These are phyloP conservation scores for Drosophila infuscata DNA, from an alignment of 2,888 invertebrate species.

Conservation along the genomic window DNA sequence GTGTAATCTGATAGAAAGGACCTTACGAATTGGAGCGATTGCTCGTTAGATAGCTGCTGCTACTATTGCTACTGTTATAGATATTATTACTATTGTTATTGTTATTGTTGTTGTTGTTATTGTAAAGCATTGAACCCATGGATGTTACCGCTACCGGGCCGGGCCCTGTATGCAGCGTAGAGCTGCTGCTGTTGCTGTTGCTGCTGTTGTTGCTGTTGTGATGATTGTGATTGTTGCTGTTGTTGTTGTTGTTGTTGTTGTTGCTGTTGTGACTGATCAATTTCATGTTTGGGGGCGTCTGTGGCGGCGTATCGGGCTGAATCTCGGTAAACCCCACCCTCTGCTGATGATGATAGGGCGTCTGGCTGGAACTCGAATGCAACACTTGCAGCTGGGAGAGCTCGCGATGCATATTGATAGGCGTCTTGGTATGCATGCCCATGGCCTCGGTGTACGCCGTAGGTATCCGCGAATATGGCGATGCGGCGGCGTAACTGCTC, in stretches of 20 bases:
- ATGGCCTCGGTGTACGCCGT: constrained; percentile 78
- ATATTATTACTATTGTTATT: constrained; percentile 25
- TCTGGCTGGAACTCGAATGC: constrained; percentile 49
- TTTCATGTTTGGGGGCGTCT: constrained; percentile 97
- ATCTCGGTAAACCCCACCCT: constrained; percentile 92
- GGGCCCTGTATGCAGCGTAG: constrained; percentile 87
- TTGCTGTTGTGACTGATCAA: constrained; percentile 83
- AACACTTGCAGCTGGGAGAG: constrained; percentile 50
- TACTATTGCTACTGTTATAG: constrained; percentile 25
- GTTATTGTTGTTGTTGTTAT: constrained; percentile 49
- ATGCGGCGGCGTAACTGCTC: constrained; percentile 86
- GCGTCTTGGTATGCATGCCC: constrained; percentile 76
- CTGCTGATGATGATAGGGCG: constrained; percentile 65
- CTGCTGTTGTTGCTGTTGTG: constrained; percentile 48
- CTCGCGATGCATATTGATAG: constrained; percentile 78
- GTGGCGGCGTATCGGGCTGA: constrained; percentile 94
- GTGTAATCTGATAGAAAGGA: neutral
- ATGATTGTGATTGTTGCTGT: constrained; percentile 26
- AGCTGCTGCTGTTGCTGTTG: constrained; percentile 59
- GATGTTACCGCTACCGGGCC: constrained; percentile 82
- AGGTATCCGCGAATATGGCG: constrained; percentile 87
- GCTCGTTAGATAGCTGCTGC: constrained; percentile 49
- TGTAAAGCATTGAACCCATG: constrained; percentile 86
- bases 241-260: constrained; percentile 70
- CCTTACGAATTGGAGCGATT: constrained; percentile 62